These are phyloP conservation scores for Todiramphus saurophagus DNA, from an alignment of 2,113 vertebrate species.

Conservation along the genomic window DNA sequence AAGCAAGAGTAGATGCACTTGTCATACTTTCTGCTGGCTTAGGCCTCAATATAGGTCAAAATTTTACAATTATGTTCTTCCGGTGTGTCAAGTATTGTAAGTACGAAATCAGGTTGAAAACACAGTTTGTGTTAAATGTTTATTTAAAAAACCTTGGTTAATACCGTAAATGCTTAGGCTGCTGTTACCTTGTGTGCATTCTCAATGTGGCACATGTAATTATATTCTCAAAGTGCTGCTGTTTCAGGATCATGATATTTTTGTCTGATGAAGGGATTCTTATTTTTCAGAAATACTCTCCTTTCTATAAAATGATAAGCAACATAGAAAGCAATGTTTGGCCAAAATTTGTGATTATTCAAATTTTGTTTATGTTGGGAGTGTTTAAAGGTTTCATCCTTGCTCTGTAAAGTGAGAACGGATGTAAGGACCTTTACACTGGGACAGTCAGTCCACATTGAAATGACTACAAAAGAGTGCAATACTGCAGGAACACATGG, in stretches of 20 bases:
- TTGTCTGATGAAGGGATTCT: background rate
- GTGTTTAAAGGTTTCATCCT: background rate
- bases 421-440: background rate
- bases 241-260: background rate
- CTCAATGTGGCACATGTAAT: background rate
- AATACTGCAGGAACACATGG: background rate
- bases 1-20: background rate
- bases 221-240: background rate
- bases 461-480: background rate
- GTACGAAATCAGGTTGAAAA: background rate
- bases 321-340: background rate
- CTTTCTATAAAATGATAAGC: background rate
- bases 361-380: background rate
- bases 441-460: background rate
- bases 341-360: background rate
- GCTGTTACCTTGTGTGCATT: background rate
- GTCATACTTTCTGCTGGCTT: background rate
- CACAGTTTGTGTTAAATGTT: background rate
- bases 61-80: background rate
- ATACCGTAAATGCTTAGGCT: background rate
- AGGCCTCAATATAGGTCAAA: background rate
- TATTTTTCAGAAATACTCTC: background rate
- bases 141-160: background rate
- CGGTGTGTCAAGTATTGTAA: background rate
- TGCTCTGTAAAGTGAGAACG: background rate